Evolutionary conservation across 2,888 invertebrate genomes (phyloP).

Genomic region (Brachycybe producta): DNA sequence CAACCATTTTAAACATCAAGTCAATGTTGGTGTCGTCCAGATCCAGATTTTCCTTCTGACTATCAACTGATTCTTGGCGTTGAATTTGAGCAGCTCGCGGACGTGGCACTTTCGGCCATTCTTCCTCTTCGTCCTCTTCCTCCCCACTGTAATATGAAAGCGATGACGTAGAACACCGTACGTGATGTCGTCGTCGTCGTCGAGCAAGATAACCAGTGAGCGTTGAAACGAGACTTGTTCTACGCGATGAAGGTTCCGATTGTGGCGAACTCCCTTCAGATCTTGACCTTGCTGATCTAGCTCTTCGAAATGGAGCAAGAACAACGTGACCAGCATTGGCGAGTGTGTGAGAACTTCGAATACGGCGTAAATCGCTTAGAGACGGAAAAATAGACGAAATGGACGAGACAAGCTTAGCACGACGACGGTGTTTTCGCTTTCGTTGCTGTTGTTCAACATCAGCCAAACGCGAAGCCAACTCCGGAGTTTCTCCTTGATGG

Average conservation of each 20-base stretch:
- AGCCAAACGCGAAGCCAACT: not conserved
- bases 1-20: constrained; percentile 51
- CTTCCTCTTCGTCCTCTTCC: constrained; percentile 50
- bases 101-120: constrained; percentile 20
- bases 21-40: constrained; percentile 2
- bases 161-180: constrained; percentile 40
- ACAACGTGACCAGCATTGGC: constrained; percentile 10
- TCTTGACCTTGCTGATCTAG: constrained; percentile 13
- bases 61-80: constrained; percentile 25
- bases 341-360: constrained; percentile 17
- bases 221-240: constrained; percentile 51
- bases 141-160: constrained; percentile 49
- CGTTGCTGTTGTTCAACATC: not conserved
- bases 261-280: constrained; percentile 6
- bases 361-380: constrained; percentile 16
- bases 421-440: constrained; percentile 11
- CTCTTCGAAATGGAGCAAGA: constrained; percentile 12
- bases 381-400: constrained; percentile 19
- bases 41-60: constrained; percentile 39
- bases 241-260: constrained; percentile 1
- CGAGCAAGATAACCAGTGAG: constrained; percentile 74
- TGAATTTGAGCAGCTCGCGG: constrained; percentile 13
- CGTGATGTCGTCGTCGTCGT: constrained; percentile 53
- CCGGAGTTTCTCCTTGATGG: not conserved
- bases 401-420: constrained; percentile 14